Conservation (phyloP, 2,113 vertebrate species). For the Ciconia stormi region DNA sequence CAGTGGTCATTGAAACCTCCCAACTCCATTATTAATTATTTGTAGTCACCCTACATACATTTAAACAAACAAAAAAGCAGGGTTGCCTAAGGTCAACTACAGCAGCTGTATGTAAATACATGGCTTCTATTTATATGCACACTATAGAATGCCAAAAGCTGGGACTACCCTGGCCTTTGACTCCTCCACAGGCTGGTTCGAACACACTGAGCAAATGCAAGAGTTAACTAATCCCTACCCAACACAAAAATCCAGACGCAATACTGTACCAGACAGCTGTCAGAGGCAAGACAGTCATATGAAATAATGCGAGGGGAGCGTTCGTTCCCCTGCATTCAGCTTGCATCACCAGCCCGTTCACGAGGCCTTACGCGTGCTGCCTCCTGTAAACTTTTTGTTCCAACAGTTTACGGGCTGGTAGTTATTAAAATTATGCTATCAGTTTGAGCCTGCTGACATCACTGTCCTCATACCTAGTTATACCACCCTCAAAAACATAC, state of each 20-base stretch:
- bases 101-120: constrained; percentile 40
- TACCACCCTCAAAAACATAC: background rate
- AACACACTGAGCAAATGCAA: background rate
- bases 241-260: background rate
- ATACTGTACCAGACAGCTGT: fast-evolving
- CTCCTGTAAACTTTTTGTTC: background rate
- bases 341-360: background rate
- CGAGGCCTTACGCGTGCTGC: fast-evolving
- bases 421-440: background rate
- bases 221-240: background rate
- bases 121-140: background rate
- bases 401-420: background rate
- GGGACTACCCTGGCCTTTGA: background rate
- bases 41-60: background rate
- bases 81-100: background rate
- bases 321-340: fast-evolving
- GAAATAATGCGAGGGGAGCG: background rate
- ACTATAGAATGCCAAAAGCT: background rate
- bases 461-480: background rate
- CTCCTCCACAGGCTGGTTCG: background rate
- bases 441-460: background rate
- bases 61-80: background rate
- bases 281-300: background rate
- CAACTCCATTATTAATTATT: constrained; percentile 8
- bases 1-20: background rate